Evolutionary conservation across 1,140 invertebrate species (phyloP).

Genomic region (Palaemon carinicauda): DNA sequence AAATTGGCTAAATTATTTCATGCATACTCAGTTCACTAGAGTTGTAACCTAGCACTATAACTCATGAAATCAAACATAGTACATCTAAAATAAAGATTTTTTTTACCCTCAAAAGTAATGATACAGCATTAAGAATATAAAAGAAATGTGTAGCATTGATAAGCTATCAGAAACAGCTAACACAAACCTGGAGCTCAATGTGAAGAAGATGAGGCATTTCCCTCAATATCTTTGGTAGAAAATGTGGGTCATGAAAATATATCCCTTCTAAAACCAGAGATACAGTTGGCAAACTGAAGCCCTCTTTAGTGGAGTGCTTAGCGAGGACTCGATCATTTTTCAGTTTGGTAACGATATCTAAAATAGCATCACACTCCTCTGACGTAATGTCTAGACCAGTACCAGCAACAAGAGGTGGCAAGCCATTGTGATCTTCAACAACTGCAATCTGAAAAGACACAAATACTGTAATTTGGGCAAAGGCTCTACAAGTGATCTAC

Average conservation of each 20-base stretch:
- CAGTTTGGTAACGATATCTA: neutral
- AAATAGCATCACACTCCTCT: constrained; percentile 9
- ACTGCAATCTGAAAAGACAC: constrained; percentile 17
- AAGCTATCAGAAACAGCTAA: neutral
- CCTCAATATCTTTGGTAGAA: neutral
- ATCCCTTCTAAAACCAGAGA: constrained; percentile 29
- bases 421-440: neutral
- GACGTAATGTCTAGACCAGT: constrained; percentile 8
- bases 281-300: constrained; percentile 6
- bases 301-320: neutral
- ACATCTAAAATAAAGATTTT: too few relatives aligned
- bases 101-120: too few relatives aligned
- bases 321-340: neutral
- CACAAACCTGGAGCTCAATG: constrained; percentile 24
- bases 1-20: too few relatives aligned
- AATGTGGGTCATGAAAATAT: constrained; percentile 26
- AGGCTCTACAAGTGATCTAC: too few relatives aligned
- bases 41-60: too few relatives aligned
- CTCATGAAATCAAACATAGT: too few relatives aligned
- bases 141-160: too few relatives aligned
- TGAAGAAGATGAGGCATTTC: constrained; percentile 24
- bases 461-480: too few relatives aligned
- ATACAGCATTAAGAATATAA: too few relatives aligned
- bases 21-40: too few relatives aligned
- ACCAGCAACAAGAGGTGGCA: neutral